A percentile compares a stretch with the other conserved stretches of the same genome.
phyloP scores from a whole-genome alignment of 1,140 invertebrate species.

The Cardiocondyla obscurior region DNA sequence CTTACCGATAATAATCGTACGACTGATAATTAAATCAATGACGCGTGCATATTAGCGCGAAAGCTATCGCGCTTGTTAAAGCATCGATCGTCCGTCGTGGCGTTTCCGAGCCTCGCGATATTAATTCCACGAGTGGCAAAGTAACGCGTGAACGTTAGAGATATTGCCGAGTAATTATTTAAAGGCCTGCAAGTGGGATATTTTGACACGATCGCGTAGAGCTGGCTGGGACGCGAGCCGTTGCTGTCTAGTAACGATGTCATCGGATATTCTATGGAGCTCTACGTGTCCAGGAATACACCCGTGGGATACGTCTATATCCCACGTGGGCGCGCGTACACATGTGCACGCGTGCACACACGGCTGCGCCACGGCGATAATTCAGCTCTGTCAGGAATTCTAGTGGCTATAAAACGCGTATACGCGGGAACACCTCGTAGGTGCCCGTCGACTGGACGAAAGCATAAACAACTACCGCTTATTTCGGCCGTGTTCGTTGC shows the following conservation, averaged over 20 bases:
- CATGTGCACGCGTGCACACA: not conserved
- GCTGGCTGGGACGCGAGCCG: not conserved
- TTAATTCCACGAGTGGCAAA: no score
- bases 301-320: constrained; percentile 21
- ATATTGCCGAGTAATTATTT: constrained; percentile 47
- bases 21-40: not conserved
- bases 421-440: constrained; percentile 52
- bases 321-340: not conserved
- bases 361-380: constrained; percentile 44
- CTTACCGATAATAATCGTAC: not conserved
- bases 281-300: constrained; percentile 37
- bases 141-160: constrained; percentile 19
- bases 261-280: constrained; percentile 47
- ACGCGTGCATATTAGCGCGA: no score
- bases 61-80: no score
- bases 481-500: constrained; percentile 53
- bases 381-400: constrained; percentile 58
- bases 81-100: no score
- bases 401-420: constrained; percentile 61
- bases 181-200: constrained; percentile 39
- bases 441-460: constrained; percentile 50
- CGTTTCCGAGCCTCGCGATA: no score
- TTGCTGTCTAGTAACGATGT: constrained; percentile 22
- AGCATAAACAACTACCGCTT: constrained; percentile 65
- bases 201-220: constrained; percentile 47